Base-by-base conservation (phyloP, 2,888 invertebrate species). In the Ichneumon xanthorius region DNA sequence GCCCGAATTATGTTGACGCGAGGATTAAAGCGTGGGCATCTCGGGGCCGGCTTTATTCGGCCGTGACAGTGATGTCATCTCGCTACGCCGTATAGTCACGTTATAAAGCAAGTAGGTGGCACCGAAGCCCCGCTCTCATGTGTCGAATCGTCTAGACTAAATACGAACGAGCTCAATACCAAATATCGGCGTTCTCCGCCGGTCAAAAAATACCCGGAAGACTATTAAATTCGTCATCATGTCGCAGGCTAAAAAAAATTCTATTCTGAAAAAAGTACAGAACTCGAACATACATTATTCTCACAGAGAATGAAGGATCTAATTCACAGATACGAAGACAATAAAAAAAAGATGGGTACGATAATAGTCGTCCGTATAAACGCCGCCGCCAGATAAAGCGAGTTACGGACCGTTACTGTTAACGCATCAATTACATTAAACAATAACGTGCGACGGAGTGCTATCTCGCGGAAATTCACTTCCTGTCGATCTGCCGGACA, bases 1-100 rank as follows among this genome's bases (percentile, higher is more conserved):
- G 19, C n/a, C n/a, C 30, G 48, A 16, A 4, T 45, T 26, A 33
- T 7, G 55, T 19, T 19, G 45, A 67, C 30, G 53, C 22, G 55
- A 14, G 37, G 78, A 72, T 58, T n/a, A 67, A 33, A 37, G 86
- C 86, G 86, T 83, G 83, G 86, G 86, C 58, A 68, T 80, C 70
- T 16, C 45, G 71, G 48, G 58, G 53, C 55, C 65, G 22, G 22
- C 63, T 40, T 70, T 80, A 76, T 76, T 78, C 73, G 86, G 63
- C 86, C 80, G 73, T 86, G 80, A 83, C 80, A 86, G 50, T 86
- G 86, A 86, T 86, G 86, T 86, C 86, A 86, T 83, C 67, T 58
- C 1, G 16, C 80, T 80, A 58, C 73, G 7, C 40, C 2, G 40
- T 40, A 40, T 40, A 40, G 80, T 80, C 80, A 80, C 72, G 50